A percentile compares a stretch with the other conserved stretches of the same genome.
These are phyloP conservation scores for Sebastes hopkinsi DNA, from an alignment of 2,797 vertebrate species.

Conservation along the genomic window DNA sequence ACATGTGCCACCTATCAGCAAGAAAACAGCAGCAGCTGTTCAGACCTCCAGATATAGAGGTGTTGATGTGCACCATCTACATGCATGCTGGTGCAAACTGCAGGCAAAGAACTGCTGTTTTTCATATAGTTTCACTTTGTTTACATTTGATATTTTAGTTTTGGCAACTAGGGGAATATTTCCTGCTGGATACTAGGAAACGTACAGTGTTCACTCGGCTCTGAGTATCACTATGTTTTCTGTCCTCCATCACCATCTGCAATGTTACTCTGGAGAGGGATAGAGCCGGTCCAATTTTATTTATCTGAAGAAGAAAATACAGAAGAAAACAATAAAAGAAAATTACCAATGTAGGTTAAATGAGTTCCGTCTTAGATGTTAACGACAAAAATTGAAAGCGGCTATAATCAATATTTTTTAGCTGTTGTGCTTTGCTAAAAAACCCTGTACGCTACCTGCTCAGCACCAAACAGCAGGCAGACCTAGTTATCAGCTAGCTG, in stretches of 20 bases:
- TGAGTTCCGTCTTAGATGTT: background rate
- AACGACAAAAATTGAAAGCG: background rate
- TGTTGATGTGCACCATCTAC: constrained; percentile 12
- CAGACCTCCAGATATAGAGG: constrained; percentile 1
- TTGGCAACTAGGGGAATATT: background rate
- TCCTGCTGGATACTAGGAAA: background rate
- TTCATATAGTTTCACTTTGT: background rate
- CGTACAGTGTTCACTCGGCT: background rate
- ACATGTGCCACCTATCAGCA: constrained; percentile 38
- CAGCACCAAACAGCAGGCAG: background rate
- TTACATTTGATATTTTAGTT: background rate
- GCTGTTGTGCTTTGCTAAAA: background rate
- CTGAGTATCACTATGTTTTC: background rate
- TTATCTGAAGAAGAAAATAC: background rate
- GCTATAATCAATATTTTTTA: background rate
- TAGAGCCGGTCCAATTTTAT: background rate
- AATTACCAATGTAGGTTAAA: background rate
- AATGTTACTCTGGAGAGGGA: constrained; percentile 13
- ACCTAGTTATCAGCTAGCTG: background rate
- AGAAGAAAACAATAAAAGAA: constrained; percentile 2
- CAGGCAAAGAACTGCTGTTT: background rate
- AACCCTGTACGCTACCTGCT: background rate
- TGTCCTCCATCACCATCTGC: constrained; percentile 3
- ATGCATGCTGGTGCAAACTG: background rate
- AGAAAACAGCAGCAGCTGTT: constrained; percentile 43